Evolutionary conservation across 1,140 invertebrate species (phyloP).

Genomic region (Kradibia gibbosae): DNA sequence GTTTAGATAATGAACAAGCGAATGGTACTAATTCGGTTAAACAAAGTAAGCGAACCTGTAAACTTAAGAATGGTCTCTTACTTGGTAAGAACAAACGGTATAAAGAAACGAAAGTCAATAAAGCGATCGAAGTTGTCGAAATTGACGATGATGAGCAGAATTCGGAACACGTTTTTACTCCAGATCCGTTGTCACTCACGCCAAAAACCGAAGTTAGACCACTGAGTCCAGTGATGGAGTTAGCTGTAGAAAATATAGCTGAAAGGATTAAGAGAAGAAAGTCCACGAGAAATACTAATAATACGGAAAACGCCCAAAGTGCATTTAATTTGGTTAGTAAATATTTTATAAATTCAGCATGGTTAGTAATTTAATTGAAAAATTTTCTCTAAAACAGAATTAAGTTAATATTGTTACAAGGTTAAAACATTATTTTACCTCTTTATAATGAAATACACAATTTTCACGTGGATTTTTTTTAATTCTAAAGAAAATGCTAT

Average conservation of each 20-base stretch:
- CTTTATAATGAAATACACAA: no score
- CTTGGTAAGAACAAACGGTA: slow-evolving; percentile 1
- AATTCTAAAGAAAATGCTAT: no score
- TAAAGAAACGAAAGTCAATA: background rate
- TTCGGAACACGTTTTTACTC: background rate
- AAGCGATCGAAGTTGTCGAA: slow-evolving; percentile 22
- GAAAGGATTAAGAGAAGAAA: slow-evolving; percentile 69
- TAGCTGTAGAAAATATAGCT: slow-evolving; percentile 65
- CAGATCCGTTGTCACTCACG: slow-evolving; percentile 33
- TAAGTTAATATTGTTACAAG: no score
- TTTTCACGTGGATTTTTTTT: no score
- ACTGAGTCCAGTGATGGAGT: slow-evolving; percentile 34
- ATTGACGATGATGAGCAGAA: slow-evolving; percentile 25
- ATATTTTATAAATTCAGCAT: background rate
- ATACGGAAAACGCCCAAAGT: slow-evolving; percentile 38
- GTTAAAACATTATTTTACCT: no score
- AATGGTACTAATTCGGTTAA: background rate
- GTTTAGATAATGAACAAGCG: slow-evolving; percentile 37
- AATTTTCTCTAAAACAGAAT: no score
- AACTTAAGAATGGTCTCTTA: slow-evolving; percentile 28
- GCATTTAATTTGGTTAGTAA: slow-evolving; percentile 39
- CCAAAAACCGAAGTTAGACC: slow-evolving; percentile 22
- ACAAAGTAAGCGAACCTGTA: background rate
- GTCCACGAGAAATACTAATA: slow-evolving; percentile 43
- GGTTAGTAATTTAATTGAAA: no score